Evolutionary conservation across 2,888 invertebrate genomes (phyloP), one percentile per base, ranked within the genome.

Genomic region (Candidula unifasciata): DNA sequence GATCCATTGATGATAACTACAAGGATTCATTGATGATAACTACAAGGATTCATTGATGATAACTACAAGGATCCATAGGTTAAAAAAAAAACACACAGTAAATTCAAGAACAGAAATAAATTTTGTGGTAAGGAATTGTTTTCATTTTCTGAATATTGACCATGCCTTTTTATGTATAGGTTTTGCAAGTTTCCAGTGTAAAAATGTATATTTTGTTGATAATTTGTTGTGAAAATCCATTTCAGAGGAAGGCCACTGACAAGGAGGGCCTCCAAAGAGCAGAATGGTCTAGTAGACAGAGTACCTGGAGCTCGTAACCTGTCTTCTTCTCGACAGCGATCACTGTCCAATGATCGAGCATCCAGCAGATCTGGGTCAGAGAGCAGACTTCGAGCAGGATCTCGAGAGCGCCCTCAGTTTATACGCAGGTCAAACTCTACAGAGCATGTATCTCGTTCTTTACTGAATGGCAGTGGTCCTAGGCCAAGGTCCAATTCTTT

Each of bases 381-480:
- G 66, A 81, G 86, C 30, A 83, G 91, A 27, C 87, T 88, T 21
- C 86, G 90, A 44, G 88, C 90, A 18, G 86, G 87, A 78, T 91
- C 91, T 13, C 82, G 89, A 60, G 90, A 91, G 27, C 82, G 90
- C 52, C 87, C 88, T 3, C 87, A 87, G 0, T 86, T 87, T 52
- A 79, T 86, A 71, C 83, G 82, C 18, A 87, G 86, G 52, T 68
- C 86, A 77, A 85, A 85, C 33, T 83, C 87, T 16, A 54, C 82
- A 66, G 77, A 82, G 73, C 64, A 68, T 16, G 68, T 85, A 18
- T 76, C 84, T 13, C 83, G 80, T 0, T n/a, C 80, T 30, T 87
- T 84, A 52, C 10, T 85, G 3, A 85, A 84, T 68, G 82, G 86
- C 81, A 86, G 84, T 66, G 64, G 54, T 52, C 37, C 76, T 18